Evolutionary conservation across 2,113 vertebrate genomes (phyloP), one percentile per base, ranked within the genome.

Genomic region (Ammodytes marinus): DNA sequence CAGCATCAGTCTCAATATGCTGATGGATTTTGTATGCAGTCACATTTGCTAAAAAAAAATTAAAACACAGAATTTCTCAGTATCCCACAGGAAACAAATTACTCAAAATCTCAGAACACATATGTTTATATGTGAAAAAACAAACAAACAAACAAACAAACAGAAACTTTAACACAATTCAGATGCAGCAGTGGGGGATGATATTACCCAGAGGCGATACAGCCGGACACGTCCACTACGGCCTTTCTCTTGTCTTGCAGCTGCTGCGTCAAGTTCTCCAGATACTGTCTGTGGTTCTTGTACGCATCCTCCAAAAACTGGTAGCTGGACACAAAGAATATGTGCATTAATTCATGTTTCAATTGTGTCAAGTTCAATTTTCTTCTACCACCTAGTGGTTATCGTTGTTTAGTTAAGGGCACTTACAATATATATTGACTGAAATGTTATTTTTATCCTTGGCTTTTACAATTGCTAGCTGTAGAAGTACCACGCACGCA

Each of bases 271-370:
- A 99, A 94, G 52, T 96, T 98, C 87, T 99, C 98, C 87, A 99
- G 96, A 81, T 98, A 97, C 81, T 98, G 97, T 90, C 95, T 97
- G 94, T 99, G 98, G 91, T 99, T 99, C 79, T 96, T 97, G 93
- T 99, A 99, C 3, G 98, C 98, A 90, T 99, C 98, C 90, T 99
- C 98, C 90, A 99, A 94, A 94, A 99, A 99, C 87, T 99, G 98
- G 60, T 99, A 99, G 86, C 98, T 99, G 79, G 10, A 93, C 17
- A 80, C 53, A 83, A 82, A 80, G 77, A 74, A 13, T 12, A 35
- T 13, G 1, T 3, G 4, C 6, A 49, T 53, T 6, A 46, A 77
- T 7, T 9, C 13, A 10, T 14, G 3, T 4, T 17, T 43, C 27
- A 27, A 27, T 39, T 58, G 42, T 27, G 8, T 8, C 46, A 6